These are phyloP conservation scores for Cylloceria caligata DNA, from an alignment of 2,888 invertebrate species.

Conservation along the genomic window DNA sequence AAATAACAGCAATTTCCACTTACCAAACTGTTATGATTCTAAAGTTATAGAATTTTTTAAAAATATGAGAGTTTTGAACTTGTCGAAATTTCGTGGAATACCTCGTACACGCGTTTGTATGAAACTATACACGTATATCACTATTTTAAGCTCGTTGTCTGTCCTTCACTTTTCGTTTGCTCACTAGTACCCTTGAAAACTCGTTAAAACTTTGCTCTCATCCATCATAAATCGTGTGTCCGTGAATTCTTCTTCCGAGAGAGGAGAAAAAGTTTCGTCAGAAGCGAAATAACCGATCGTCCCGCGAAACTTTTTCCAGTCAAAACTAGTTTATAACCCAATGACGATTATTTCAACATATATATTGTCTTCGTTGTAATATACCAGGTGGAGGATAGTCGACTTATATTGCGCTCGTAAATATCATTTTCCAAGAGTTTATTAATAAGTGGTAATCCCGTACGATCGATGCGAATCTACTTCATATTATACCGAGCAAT, in stretches of 20 bases:
- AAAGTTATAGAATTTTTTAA: no score
- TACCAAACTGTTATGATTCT: no score
- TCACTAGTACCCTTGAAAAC: slow-evolving; percentile 47
- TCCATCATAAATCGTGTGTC: slow-evolving; percentile 51
- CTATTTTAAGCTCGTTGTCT: slow-evolving; percentile 12
- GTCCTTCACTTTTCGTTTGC: slow-evolving; percentile 34
- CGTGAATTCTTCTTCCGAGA: slow-evolving; percentile 27
- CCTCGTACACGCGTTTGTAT: no score
- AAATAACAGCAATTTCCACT: no score
- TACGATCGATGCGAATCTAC: slow-evolving; percentile 6
- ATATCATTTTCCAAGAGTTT: slow-evolving; percentile 6
- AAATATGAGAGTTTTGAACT: no score
- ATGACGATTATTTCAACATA: background rate
- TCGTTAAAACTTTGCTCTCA: slow-evolving; percentile 56
- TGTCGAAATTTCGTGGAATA: no score
- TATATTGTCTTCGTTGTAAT: background rate
- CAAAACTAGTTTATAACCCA: slow-evolving; percentile 29
- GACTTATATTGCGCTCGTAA: background rate
- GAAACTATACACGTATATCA: background rate
- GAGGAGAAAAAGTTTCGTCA: slow-evolving; percentile 29
- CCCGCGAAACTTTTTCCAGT: slow-evolving; percentile 41
- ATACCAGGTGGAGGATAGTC: background rate
- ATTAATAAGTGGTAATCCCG: slow-evolving; percentile 1
- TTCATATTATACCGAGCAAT: background rate
- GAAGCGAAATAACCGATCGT: slow-evolving; percentile 50